Evolutionary conservation across 2,113 vertebrate species (phyloP).

Genomic region (Baryphthengus martii): DNA sequence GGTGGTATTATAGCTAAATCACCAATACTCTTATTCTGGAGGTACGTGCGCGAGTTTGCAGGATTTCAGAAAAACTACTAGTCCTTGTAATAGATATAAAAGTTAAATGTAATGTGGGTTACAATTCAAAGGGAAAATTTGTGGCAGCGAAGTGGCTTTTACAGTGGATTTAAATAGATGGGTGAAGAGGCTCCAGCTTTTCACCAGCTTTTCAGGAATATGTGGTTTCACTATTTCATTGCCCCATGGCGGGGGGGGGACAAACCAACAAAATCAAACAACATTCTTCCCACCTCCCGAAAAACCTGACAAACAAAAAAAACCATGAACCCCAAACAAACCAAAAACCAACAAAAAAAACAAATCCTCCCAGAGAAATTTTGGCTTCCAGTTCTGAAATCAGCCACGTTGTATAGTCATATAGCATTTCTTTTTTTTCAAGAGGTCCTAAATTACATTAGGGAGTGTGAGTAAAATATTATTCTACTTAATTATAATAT

Average conservation of each 20-base stretch:
- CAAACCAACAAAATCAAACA: neutral
- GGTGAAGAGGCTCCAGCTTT: neutral
- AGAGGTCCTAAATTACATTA: neutral
- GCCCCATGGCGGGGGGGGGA: accelerated
- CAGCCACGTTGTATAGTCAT: neutral
- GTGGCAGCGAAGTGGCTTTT: neutral
- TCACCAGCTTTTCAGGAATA: conserved; percentile 3
- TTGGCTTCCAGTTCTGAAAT: neutral
- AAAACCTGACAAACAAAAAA: neutral
- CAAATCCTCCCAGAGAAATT: neutral
- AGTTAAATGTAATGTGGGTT: neutral
- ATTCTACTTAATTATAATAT: conserved; percentile 16
- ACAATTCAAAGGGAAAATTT: neutral
- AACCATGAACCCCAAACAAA: too few species aligned
- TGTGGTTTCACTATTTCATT: neutral
- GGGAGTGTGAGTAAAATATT: conserved; percentile 40
- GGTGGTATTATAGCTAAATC: neutral
- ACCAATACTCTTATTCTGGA: neutral
- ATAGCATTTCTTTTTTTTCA: neutral
- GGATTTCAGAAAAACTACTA: neutral
- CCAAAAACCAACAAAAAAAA: neutral
- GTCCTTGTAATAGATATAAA: neutral
- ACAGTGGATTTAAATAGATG: neutral
- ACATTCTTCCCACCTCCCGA: accelerated
- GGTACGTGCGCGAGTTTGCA: neutral